phyloP scores from a whole-genome alignment of 2,797 vertebrate genomes.

The Carduelis carduelis region DNA sequence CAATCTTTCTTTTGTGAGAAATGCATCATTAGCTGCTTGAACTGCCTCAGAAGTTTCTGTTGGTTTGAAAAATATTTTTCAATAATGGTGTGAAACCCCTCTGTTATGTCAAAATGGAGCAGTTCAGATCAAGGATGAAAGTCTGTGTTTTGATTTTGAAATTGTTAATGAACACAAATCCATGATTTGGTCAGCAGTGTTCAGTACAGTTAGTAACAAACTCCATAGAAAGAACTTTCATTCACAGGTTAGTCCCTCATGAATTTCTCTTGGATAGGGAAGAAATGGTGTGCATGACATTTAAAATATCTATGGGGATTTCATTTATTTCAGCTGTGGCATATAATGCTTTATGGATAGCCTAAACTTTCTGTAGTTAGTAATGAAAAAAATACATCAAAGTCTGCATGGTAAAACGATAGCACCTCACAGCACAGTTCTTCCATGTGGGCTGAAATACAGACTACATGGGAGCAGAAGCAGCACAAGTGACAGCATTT shows the following conservation, averaged over 20 bases:
- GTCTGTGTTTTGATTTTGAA: background rate
- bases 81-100: background rate
- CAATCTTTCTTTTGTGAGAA: background rate
- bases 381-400: background rate
- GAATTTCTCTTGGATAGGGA: background rate
- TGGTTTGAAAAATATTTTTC: background rate
- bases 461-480: background rate
- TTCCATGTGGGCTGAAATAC: background rate
- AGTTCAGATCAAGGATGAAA: background rate
- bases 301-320: background rate
- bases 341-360: background rate
- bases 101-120: background rate
- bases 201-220: background rate
- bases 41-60: background rate
- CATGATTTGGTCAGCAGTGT: background rate
- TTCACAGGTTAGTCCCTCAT: background rate
- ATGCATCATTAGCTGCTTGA: background rate
- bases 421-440: background rate
- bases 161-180: background rate
- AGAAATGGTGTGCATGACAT: background rate
- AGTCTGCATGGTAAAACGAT: background rate
- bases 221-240: background rate
- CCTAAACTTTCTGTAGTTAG: background rate
- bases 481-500: background rate
- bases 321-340: background rate